Percentiles rank a stretch among this genome's conserved stretches.
Conservation (phyloP, 2,113 vertebrate genomes). For the Aix galericulata region DNA sequence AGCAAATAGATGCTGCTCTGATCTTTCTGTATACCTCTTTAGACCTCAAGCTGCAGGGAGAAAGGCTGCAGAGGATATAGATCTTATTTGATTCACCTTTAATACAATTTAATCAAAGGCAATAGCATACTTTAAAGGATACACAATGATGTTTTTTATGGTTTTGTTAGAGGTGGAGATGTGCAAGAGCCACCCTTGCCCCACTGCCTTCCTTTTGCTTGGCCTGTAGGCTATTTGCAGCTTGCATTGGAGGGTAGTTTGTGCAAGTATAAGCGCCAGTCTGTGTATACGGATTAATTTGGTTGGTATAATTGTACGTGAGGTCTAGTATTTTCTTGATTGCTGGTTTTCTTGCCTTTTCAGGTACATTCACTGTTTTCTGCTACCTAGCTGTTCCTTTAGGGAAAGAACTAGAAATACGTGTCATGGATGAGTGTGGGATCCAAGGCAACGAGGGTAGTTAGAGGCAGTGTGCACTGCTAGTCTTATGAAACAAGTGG, state of each 20-base stretch:
- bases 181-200: no score
- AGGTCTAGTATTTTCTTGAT: not conserved
- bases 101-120: not conserved
- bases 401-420: not conserved
- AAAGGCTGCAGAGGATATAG: not conserved
- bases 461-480: not conserved
- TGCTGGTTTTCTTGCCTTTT: not conserved
- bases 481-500: not conserved
- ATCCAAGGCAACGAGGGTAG: not conserved
- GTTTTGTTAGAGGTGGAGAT: not conserved
- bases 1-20: not conserved
- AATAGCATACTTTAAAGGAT: not conserved
- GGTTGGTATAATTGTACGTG: not conserved
- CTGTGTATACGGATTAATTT: not conserved
- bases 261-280: not conserved
- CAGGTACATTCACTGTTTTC: not conserved
- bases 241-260: not conserved
- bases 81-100: not conserved
- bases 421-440: not conserved
- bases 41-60: not conserved
- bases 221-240: not conserved
- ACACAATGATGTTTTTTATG: not conserved
- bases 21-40: not conserved
- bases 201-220: not conserved
- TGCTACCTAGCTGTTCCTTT: not conserved